Conservation (phyloP, 2,113 vertebrate genomes). For the Megaceryle torquata region DNA sequence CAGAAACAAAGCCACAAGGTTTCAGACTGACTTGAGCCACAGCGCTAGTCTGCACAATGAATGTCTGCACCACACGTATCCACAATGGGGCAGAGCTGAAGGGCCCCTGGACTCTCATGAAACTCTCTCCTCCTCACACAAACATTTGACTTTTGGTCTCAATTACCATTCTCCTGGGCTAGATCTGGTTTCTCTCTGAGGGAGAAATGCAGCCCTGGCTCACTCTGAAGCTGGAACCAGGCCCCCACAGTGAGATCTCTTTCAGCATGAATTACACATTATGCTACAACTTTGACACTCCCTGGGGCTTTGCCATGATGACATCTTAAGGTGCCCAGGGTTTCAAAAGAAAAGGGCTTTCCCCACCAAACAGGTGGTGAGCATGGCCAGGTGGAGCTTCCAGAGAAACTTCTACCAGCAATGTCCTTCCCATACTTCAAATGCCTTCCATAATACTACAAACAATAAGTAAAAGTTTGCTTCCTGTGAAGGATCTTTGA, state of each 20-base stretch:
- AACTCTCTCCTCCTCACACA: not conserved
- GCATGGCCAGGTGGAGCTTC: not conserved
- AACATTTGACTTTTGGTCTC: not conserved
- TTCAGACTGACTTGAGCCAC: not conserved
- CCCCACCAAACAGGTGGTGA: not conserved
- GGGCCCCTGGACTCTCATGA: not conserved
- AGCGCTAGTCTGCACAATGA: not conserved
- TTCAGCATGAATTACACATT: not conserved
- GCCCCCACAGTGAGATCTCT: accelerated
- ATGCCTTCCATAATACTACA: not conserved
- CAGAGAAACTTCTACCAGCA: not conserved
- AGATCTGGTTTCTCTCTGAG: not conserved
- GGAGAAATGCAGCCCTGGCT: not conserved
- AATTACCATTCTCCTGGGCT: not conserved
- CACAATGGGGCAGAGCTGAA: not conserved
- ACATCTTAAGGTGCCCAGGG: not conserved
- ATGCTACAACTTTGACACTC: not conserved
- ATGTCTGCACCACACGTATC: not conserved
- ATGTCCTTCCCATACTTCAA: not conserved
- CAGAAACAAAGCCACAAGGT: not conserved
- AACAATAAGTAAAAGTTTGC: constrained; percentile 59
- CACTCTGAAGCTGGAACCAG: not conserved
- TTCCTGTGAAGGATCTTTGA: constrained; percentile 34
- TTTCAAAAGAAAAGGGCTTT: not conserved
- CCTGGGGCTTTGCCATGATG: not conserved